These are phyloP conservation scores for Corapipo altera DNA, from an alignment of 2,113 vertebrate genomes.

Conservation along the genomic window DNA sequence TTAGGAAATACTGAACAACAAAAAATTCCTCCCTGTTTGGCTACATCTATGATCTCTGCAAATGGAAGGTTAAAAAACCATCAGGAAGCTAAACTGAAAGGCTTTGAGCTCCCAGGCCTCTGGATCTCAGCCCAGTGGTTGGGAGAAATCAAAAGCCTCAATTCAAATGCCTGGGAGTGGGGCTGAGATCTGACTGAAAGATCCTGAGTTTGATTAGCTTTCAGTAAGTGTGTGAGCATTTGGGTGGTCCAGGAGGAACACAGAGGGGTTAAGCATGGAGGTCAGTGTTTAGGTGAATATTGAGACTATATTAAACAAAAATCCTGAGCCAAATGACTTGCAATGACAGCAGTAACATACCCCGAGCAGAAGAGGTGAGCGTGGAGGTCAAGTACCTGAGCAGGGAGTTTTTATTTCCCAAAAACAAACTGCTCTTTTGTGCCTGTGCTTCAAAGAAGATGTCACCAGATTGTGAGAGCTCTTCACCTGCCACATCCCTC, in stretches of 20 bases:
- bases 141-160: background rate
- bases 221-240: background rate
- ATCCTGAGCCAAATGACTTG: background rate
- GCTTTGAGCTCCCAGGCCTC: background rate
- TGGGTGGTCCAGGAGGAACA: background rate
- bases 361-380: background rate
- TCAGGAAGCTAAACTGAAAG: background rate
- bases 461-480: conserved; percentile 45
- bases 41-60: background rate
- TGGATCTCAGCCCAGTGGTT: background rate
- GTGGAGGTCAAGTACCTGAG: conserved; percentile 3
- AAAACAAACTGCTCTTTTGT: conserved; percentile 25
- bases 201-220: background rate
- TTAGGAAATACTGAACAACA: background rate
- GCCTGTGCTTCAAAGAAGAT: conserved; percentile 31
- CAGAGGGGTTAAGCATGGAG: background rate
- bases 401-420: conserved; percentile 13
- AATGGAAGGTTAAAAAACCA: conserved; percentile 7
- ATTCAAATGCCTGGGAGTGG: background rate
- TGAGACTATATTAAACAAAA: background rate
- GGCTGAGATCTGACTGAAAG: background rate
- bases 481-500: conserved; percentile 54
- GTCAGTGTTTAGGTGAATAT: background rate
- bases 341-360: background rate
- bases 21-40: background rate